Percentiles rank a stretch among this genome's conserved stretches.
Evolutionary conservation across 2,113 vertebrate genomes (phyloP).

Genomic region (Panthera tigris): DNA sequence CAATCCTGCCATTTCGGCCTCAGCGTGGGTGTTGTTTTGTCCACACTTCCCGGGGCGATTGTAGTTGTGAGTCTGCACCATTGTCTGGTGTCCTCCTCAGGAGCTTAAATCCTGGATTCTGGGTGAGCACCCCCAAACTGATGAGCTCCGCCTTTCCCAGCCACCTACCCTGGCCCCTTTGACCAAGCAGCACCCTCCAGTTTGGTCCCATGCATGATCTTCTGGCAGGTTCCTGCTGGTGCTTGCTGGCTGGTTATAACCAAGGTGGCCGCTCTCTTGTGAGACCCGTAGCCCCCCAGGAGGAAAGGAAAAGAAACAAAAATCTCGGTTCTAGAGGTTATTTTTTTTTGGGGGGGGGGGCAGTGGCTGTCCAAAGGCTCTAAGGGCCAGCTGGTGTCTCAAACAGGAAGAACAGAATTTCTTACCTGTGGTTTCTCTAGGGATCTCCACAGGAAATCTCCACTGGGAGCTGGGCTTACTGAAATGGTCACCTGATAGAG

Average conservation of each 20-base stretch:
- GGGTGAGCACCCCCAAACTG: neutral
- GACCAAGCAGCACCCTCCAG: neutral
- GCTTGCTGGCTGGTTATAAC: neutral
- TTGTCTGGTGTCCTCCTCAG: neutral
- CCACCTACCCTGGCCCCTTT: neutral
- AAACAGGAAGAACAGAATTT: neutral
- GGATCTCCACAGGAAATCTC: neutral
- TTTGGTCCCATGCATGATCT: accelerated
- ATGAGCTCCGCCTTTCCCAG: neutral
- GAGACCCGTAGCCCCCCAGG: neutral
- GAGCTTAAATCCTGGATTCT: neutral
- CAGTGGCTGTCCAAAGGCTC: neutral
- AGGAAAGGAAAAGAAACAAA: neutral
- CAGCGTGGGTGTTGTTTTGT: no score
- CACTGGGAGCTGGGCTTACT: neutral
- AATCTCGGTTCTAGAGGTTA: neutral
- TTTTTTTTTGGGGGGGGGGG: no score
- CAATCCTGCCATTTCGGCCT: neutral
- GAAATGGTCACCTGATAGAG: neutral
- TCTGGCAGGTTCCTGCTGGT: neutral
- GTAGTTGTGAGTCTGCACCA: neutral
- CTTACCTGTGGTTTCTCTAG: neutral
- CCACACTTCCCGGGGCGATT: neutral
- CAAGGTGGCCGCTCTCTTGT: neutral
- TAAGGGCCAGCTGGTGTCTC: neutral